Conservation (phyloP, 1,140 invertebrate genomes). For the Phthorimaea operculella region DNA sequence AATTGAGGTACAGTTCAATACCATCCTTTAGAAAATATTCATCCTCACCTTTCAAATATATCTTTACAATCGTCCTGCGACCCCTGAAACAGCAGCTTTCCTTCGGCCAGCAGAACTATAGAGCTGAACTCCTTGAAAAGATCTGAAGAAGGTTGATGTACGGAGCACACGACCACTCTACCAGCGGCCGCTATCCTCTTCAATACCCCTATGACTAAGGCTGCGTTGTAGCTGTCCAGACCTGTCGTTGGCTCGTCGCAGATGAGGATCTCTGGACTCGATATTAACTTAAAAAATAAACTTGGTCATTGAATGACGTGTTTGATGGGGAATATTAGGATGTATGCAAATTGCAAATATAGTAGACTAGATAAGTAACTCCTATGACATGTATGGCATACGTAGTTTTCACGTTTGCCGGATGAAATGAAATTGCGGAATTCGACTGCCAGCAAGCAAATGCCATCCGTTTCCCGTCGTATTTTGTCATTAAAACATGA, state of each 20-base stretch:
- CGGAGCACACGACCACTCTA: conserved; percentile 83
- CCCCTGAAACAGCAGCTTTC: conserved; percentile 86
- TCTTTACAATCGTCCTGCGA: conserved; percentile 66
- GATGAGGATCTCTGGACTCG: conserved; percentile 79
- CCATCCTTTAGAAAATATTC: too few species aligned
- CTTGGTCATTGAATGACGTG: too few species aligned
- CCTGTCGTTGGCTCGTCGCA: conserved; percentile 88
- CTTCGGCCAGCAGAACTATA: conserved; percentile 80
- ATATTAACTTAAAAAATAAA: conserved; percentile 69
- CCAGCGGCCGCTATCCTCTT: conserved; percentile 71
- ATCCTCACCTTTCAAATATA: conserved; percentile 71
- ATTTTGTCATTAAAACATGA: too few species aligned
- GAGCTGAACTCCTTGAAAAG: conserved; percentile 83
- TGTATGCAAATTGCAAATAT: too few species aligned
- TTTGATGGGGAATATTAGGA: too few species aligned
- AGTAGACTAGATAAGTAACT: too few species aligned
- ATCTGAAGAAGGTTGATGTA: conserved; percentile 89
- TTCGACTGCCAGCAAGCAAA: too few species aligned
- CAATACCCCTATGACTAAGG: conserved; percentile 76
- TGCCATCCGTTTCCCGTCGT: too few species aligned
- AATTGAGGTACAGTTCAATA: too few species aligned
- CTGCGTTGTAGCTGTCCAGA: conserved; percentile 83
- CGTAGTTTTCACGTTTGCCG: too few species aligned
- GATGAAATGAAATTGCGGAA: too few species aligned
- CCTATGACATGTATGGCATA: too few species aligned